These are phyloP conservation scores for Melanogrammus aeglefinus DNA, from an alignment of 2,797 vertebrate genomes.

Conservation along the genomic window DNA sequence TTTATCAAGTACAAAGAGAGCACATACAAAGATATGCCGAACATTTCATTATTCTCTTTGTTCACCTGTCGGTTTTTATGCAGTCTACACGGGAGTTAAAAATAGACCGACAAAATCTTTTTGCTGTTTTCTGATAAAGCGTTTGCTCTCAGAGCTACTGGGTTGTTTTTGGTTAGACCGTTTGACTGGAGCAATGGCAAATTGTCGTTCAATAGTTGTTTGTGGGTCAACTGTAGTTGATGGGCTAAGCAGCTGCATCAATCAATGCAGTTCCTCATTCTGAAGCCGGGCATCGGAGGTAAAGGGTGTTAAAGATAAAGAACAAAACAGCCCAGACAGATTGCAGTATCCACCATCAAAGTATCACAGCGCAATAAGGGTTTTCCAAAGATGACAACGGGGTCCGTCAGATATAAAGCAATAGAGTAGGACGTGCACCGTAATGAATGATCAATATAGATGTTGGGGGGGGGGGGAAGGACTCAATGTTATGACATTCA, in stretches of 20 bases:
- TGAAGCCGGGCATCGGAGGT: constrained; percentile 20
- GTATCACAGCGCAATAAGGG: background rate
- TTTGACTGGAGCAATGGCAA: constrained; percentile 22
- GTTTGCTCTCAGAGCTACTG: background rate
- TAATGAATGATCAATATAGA: background rate
- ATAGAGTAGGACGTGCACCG: background rate
- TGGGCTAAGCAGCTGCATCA: constrained; percentile 42
- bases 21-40: background rate
- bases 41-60: background rate
- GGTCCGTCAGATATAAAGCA: background rate
- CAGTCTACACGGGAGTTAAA: background rate
- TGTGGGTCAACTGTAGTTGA: constrained; percentile 68
- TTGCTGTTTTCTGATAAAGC: background rate
- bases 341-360: background rate
- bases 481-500: background rate
- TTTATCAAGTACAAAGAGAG: constrained; percentile 7
- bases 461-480: background rate
- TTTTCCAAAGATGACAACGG: background rate
- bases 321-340: constrained; percentile 20
- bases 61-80: background rate
- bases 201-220: constrained; percentile 46
- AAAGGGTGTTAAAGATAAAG: constrained; percentile 27
- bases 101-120: background rate
- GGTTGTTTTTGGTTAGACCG: background rate
- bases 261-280: constrained; percentile 55